These are phyloP conservation scores for Alligator sinensis DNA, from an alignment of 2,113 vertebrate genomes.

Conservation along the genomic window DNA sequence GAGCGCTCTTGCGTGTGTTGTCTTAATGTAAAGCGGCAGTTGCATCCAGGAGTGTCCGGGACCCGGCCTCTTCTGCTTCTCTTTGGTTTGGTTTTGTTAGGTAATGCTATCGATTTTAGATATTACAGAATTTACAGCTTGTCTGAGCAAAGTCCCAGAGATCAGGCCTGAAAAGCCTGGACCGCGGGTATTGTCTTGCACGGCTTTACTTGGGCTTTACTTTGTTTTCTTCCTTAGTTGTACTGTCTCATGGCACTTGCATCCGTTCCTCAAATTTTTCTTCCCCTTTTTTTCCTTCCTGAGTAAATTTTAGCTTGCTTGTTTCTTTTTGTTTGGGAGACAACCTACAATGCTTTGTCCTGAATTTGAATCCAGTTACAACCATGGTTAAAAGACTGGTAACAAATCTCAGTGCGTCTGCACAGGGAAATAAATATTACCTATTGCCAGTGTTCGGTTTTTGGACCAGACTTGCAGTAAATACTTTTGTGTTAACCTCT, in stretches of 20 bases:
- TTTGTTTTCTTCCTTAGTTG: background rate
- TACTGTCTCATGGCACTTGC: background rate
- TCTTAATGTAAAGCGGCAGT: background rate
- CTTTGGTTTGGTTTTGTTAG: background rate
- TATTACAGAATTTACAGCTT: background rate
- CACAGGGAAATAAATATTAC: conserved; percentile 27
- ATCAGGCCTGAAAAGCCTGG: background rate
- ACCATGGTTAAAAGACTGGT: background rate
- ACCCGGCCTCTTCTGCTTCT: background rate
- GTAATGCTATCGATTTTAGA: background rate
- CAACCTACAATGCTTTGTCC: background rate
- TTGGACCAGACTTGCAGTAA: conserved; percentile 35
- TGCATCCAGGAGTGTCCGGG: background rate
- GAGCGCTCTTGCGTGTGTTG: background rate
- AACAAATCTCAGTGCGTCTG: background rate
- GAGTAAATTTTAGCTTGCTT: background rate
- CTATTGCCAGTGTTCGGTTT: conserved; percentile 40
- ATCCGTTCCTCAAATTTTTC: background rate
- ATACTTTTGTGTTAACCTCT: conserved; percentile 15
- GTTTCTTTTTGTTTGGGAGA: background rate
- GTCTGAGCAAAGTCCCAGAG: background rate
- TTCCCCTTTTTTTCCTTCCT: background rate
- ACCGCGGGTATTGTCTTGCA: background rate
- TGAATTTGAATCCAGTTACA: background rate
- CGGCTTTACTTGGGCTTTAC: background rate